A percentile compares a stretch with the other conserved stretches of the same genome.
Conservation (phyloP, 2,888 invertebrate genomes). For the Carterocephalus palaemon region DNA sequence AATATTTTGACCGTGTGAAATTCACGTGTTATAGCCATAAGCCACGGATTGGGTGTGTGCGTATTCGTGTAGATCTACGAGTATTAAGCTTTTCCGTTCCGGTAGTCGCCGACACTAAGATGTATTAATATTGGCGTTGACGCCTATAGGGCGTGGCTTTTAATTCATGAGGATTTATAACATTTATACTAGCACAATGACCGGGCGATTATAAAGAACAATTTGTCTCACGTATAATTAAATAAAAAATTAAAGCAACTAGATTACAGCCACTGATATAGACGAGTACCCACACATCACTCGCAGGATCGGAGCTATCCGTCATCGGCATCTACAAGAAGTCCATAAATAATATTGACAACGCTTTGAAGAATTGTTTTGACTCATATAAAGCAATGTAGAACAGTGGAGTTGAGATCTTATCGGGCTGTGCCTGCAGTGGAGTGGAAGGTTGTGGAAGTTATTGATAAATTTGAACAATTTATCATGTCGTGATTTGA, state of each 20-base stretch:
- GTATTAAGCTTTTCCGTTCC: constrained; percentile 32
- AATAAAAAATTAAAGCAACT: constrained; percentile 33
- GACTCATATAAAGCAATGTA: constrained; percentile 29
- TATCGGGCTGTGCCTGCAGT: constrained; percentile 7
- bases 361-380: constrained; percentile 35
- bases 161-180: constrained; percentile 71
- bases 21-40: constrained; percentile 32
- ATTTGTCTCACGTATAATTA: constrained; percentile 39
- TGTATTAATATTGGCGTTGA: constrained; percentile 71
- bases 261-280: constrained; percentile 36
- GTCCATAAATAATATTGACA: constrained; percentile 37
- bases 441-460: neutral
- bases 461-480: neutral
- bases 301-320: constrained; percentile 27
- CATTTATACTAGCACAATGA: constrained; percentile 56
- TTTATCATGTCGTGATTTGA: neutral
- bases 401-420: constrained; percentile 14
- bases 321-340: constrained; percentile 34
- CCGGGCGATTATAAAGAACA: constrained; percentile 38
- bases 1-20: constrained; percentile 56
- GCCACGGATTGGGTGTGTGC: constrained; percentile 5
- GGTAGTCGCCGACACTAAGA: constrained; percentile 56
- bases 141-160: constrained; percentile 76
- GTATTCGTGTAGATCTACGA: constrained; percentile 30
- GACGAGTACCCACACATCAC: constrained; percentile 26